Percentiles rank a stretch among this genome's conserved stretches.
Conservation (phyloP, 1,140 invertebrate species). For the Steinernema khuongi region DNA sequence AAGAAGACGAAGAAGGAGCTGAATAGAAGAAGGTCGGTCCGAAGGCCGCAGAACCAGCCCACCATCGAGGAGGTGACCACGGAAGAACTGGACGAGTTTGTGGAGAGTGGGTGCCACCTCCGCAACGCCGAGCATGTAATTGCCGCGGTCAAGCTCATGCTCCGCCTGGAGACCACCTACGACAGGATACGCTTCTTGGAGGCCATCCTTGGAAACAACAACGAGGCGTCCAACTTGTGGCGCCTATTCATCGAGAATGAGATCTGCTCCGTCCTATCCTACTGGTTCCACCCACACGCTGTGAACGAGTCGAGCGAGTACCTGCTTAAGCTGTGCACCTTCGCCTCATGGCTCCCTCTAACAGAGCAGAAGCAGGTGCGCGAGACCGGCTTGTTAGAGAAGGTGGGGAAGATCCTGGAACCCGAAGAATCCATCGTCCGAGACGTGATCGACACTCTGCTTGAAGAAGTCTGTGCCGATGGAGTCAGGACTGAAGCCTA, state of each 20-base stretch:
- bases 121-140: conserved; percentile 21
- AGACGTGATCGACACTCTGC: not conserved
- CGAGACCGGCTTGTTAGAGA: not conserved
- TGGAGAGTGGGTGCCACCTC: conserved; percentile 1
- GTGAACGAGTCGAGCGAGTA: not conserved
- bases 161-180: conserved; percentile 19
- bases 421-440: not conserved
- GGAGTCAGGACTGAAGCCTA: not conserved
- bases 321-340: not conserved
- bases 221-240: not conserved
- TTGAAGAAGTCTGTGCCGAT: not conserved
- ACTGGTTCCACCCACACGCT: not conserved
- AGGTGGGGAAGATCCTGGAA: not conserved
- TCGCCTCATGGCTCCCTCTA: not conserved
- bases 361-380: not conserved
- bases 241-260: not conserved
- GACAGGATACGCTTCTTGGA: conserved; percentile 3
- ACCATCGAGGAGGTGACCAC: conserved; percentile 15
- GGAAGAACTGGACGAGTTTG: conserved; percentile 22
- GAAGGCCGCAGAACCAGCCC: not conserved
- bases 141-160: conserved; percentile 17
- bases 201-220: conserved; percentile 9
- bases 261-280: not conserved
- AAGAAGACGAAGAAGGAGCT: not conserved
- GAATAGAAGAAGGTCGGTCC: not conserved